phyloP scores from a whole-genome alignment of 2,888 invertebrate species.

The Mallateleia sp. region DNA sequence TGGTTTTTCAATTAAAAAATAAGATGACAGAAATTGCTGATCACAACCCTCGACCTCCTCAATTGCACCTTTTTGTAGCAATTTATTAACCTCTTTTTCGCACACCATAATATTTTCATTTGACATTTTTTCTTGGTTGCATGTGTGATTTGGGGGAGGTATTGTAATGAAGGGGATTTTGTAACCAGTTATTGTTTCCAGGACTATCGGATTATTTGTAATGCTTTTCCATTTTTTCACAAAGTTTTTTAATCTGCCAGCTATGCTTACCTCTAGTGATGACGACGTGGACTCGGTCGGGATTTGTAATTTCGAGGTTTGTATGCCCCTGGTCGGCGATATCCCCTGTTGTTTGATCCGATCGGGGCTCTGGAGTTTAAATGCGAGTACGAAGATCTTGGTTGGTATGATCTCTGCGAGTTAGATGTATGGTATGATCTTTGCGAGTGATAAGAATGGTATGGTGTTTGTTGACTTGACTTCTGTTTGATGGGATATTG shows the following conservation, averaged over 20 bases:
- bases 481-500: not conserved
- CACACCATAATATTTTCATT: not conserved
- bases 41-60: not conserved
- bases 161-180: constrained; percentile 40
- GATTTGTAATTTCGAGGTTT: constrained; percentile 5
- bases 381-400: not conserved
- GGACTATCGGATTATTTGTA: not conserved
- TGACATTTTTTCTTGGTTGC: constrained; percentile 9
- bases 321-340: constrained; percentile 6
- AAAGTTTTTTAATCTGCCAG: constrained; percentile 14
- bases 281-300: not conserved
- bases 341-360: constrained; percentile 11
- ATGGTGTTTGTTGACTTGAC: too few species aligned
- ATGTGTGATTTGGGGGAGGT: not conserved
- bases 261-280: constrained; percentile 20
- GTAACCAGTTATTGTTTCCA: constrained; percentile 37
- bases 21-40: constrained; percentile 19
- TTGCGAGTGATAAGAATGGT: too few species aligned
- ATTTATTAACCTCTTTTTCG: constrained; percentile 2
- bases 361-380: constrained; percentile 23
- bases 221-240: constrained; percentile 6
- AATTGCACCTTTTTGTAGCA: constrained; percentile 23
- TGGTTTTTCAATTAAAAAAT: constrained; percentile 15
- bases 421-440: not conserved
- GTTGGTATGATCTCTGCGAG: not conserved